Evolutionary conservation across 2,888 invertebrate species (phyloP).

Genomic region (Dasysyrphus albostriatus): DNA sequence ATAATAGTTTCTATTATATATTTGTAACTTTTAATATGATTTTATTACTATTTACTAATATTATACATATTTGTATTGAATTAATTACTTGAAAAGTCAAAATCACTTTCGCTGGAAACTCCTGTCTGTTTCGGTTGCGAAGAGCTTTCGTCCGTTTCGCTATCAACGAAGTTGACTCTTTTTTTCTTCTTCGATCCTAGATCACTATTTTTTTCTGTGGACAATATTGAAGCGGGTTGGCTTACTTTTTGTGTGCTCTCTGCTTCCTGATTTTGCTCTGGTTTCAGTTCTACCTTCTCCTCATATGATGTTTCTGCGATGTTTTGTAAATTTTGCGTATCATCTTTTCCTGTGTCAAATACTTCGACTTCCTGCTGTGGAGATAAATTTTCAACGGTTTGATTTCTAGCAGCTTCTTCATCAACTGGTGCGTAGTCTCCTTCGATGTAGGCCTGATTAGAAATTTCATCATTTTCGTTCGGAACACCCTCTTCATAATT

Average conservation of each 20-base stretch:
- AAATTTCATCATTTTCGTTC: conserved; percentile 25
- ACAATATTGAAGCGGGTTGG: conserved; percentile 77
- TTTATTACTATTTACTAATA: no score
- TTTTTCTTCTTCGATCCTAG: conserved; percentile 82
- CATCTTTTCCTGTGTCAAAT: conserved; percentile 1
- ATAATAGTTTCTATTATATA: no score
- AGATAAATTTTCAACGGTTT: conserved; percentile 19
- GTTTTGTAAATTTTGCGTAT: conserved; percentile 15
- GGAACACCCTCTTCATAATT: conserved; percentile 48
- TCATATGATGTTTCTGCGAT: conserved; percentile 13
- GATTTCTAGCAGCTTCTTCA: conserved; percentile 23
- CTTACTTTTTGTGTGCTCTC: conserved; percentile 48
- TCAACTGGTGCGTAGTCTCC: conserved; percentile 55
- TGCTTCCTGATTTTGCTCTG: neutral
- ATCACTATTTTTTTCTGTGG: conserved; percentile 80
- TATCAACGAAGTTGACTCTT: conserved; percentile 83
- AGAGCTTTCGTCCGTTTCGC: conserved; percentile 83
- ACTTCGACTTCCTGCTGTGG: conserved; percentile 64
- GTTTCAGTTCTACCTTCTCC: neutral
- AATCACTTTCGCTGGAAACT: conserved; percentile 82
- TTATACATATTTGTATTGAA: no score
- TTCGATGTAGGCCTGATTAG: conserved; percentile 48
- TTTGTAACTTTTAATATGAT: no score
- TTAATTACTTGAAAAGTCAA: conserved; percentile 82
- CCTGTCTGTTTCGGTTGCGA: conserved; percentile 75